Percentiles rank a stretch among this genome's conserved stretches.
Evolutionary conservation across 2,797 vertebrate species (phyloP).

Genomic region (Lophius americanus): DNA sequence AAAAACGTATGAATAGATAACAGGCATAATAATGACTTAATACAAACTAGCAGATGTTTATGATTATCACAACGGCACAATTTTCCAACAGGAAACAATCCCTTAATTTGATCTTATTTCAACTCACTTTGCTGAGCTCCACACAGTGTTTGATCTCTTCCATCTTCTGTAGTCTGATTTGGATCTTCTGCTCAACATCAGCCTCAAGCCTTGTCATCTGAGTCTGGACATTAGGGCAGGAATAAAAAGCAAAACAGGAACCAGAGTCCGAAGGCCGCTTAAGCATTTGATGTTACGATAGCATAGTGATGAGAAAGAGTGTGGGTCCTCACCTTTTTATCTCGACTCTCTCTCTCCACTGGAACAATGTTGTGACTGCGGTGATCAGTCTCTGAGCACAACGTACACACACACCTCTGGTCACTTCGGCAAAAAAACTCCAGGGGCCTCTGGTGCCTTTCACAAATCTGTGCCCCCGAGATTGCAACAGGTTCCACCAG

Average conservation of each 20-base stretch:
- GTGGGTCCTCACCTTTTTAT: constrained; percentile 67
- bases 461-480: constrained; percentile 78
- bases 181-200: constrained; percentile 71
- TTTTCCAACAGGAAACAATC: not conserved
- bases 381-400: constrained; percentile 80
- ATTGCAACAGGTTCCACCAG: constrained; percentile 65
- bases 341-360: constrained; percentile 74
- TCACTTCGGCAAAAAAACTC: constrained; percentile 83
- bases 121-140: constrained; percentile 76
- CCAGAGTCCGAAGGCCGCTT: not conserved
- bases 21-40: no score
- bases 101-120: not conserved
- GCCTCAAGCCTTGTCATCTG: constrained; percentile 53
- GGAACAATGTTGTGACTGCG: constrained; percentile 72
- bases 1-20: no score
- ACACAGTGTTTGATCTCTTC: constrained; percentile 69
- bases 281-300: not conserved
- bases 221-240: constrained; percentile 36
- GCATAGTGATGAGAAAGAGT: not conserved
- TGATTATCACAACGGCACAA: not conserved
- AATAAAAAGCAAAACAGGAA: not conserved
- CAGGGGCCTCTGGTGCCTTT: constrained; percentile 74
- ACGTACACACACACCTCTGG: constrained; percentile 78
- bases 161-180: constrained; percentile 64
- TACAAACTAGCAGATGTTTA: no score